A percentile compares a stretch with the other conserved stretches of the same genome.
These are phyloP conservation scores for Taenaris catops DNA, from an alignment of 2,888 invertebrate species.

Conservation along the genomic window DNA sequence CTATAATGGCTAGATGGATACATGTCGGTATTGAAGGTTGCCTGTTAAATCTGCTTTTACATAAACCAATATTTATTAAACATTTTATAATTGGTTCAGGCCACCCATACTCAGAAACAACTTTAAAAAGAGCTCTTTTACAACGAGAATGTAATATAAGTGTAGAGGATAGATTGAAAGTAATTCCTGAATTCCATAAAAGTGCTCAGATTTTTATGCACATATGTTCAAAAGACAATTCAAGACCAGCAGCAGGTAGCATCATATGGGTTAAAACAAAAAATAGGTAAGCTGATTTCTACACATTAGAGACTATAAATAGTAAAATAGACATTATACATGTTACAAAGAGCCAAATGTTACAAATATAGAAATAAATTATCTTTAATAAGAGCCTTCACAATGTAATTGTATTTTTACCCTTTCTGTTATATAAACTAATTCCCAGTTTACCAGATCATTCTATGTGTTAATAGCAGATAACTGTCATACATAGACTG, in stretches of 20 bases:
- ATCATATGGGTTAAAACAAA: constrained; percentile 51
- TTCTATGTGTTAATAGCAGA: too few species aligned
- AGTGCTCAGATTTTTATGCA: constrained; percentile 38
- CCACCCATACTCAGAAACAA: constrained; percentile 80
- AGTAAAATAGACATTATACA: too few species aligned
- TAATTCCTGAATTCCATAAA: constrained; percentile 42
- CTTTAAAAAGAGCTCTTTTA: constrained; percentile 78
- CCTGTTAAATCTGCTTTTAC: constrained; percentile 84
- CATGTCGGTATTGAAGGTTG: constrained; percentile 92
- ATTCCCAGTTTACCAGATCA: too few species aligned
- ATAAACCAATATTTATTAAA: constrained; percentile 83
- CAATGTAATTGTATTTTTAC: too few species aligned
- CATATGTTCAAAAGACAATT: constrained; percentile 33
- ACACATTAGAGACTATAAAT: too few species aligned
- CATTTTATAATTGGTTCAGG: constrained; percentile 85
- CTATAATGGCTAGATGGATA: constrained; percentile 94
- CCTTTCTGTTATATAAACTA: too few species aligned
- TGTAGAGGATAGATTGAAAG: constrained; percentile 21
- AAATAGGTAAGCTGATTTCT: constrained; percentile 39
- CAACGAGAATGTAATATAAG: constrained; percentile 36
- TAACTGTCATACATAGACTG: too few species aligned
- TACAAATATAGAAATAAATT: too few species aligned
- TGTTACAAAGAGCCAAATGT: too few species aligned
- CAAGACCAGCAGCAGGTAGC: constrained; percentile 49
- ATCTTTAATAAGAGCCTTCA: too few species aligned